Conservation (phyloP, 2,888 invertebrate genomes). For the Ditula angustiorana region DNA sequence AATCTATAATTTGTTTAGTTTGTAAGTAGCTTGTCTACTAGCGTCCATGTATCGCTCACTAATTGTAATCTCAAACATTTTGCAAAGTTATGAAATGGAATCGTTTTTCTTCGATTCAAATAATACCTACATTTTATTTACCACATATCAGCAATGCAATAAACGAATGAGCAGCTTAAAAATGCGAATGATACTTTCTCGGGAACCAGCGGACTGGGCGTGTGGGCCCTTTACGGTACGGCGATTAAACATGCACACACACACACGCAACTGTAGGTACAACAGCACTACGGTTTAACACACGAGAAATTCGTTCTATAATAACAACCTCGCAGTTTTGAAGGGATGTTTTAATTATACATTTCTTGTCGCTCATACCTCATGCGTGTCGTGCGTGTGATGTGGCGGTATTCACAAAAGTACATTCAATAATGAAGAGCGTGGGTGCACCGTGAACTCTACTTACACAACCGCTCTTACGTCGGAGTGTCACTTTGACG, state of each 20-base stretch:
- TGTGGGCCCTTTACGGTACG: constrained; percentile 15
- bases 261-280: neutral
- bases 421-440: constrained; percentile 38
- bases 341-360: constrained; percentile 27
- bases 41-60: too few relatives aligned
- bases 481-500: constrained; percentile 32
- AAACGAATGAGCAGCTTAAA: neutral
- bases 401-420: constrained; percentile 18
- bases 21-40: too few relatives aligned
- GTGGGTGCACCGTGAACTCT: constrained; percentile 42
- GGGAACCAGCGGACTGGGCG: constrained; percentile 7
- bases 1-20: too few relatives aligned
- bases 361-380: constrained; percentile 6
- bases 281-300: constrained; percentile 8
- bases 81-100: too few relatives aligned
- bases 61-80: too few relatives aligned
- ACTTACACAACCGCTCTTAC: constrained; percentile 43
- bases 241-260: constrained; percentile 2
- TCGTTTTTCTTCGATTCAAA: too few relatives aligned
- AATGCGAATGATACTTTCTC: constrained; percentile 8
- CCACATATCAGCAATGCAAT: neutral
- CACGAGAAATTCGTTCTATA: constrained; percentile 7
- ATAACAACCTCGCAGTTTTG: constrained; percentile 8
- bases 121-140: too few relatives aligned
- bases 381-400: constrained; percentile 12